These are phyloP conservation scores for Linepithema humile DNA, from an alignment of 1,140 invertebrate species.

Conservation along the genomic window DNA sequence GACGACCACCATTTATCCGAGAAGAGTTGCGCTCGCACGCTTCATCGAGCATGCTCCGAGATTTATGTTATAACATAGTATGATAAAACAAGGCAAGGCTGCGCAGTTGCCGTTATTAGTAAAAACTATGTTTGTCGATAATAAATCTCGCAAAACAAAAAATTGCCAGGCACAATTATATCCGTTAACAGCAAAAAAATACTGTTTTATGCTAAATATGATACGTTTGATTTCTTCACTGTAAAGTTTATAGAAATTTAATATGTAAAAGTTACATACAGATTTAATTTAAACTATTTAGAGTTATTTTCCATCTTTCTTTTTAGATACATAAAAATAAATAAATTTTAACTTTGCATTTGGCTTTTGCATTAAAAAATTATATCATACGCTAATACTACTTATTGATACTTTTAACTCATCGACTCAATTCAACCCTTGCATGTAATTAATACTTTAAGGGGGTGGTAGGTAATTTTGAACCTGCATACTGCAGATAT, in stretches of 20 bases:
- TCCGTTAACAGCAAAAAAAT: not conserved
- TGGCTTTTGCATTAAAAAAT: not conserved
- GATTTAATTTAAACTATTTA: not conserved
- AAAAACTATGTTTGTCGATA: constrained; percentile 21
- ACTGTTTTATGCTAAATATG: not conserved
- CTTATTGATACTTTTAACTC: not conserved
- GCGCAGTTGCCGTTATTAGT: not conserved
- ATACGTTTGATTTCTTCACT: not conserved
- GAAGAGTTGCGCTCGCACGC: constrained; percentile 34
- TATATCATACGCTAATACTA: not conserved
- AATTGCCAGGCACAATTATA: not conserved
- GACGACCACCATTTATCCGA: constrained; percentile 21
- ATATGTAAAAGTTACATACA: not conserved
- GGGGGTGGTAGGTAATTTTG: not conserved
- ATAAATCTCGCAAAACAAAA: not conserved
- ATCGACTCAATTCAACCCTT: not conserved
- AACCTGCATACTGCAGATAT: not conserved
- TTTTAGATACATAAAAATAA: not conserved
- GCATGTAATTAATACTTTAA: not conserved
- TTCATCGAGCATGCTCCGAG: constrained; percentile 27
- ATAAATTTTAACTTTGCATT: not conserved
- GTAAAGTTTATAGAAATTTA: not conserved
- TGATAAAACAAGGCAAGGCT: not conserved
- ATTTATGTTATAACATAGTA: constrained; percentile 18
- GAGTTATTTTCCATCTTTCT: not conserved